Evolutionary conservation across 2,888 invertebrate genomes (phyloP).

Genomic region (Chrysolina americana): DNA sequence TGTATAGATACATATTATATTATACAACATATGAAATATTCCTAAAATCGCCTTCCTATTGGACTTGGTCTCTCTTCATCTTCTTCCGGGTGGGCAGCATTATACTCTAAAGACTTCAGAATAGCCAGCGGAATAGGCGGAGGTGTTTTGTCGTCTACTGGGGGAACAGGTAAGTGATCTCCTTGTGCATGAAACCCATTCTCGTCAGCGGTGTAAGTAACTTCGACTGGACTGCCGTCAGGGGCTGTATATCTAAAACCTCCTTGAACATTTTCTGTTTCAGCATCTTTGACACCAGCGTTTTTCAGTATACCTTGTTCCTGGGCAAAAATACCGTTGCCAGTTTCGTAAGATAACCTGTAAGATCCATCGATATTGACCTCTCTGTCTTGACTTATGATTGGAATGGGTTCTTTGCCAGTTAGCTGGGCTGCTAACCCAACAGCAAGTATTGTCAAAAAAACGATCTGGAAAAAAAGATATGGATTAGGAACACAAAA

Average conservation of each 20-base stretch:
- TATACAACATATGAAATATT: conserved; percentile 15
- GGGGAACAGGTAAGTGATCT: conserved; percentile 71
- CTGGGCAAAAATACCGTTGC: conserved; percentile 74
- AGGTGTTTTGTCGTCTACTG: conserved; percentile 80
- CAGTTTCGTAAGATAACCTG: conserved; percentile 76
- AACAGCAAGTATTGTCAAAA: conserved; percentile 51
- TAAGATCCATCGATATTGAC: conserved; percentile 80
- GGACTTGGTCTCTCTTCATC: conserved; percentile 25
- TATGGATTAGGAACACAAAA: background rate
- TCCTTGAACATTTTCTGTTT: conserved; percentile 71
- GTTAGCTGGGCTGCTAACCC: conserved; percentile 60
- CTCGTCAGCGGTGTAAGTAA: conserved; percentile 74
- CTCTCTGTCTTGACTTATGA: conserved; percentile 78
- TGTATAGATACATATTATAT: conserved; percentile 24
- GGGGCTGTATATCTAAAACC: conserved; percentile 74
- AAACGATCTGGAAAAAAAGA: conserved; percentile 39
- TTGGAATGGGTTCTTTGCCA: conserved; percentile 76
- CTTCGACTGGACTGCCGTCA: conserved; percentile 73
- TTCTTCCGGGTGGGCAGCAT: conserved; percentile 45
- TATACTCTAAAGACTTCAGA: conserved; percentile 75
- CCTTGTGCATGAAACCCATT: conserved; percentile 73
- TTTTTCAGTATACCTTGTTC: conserved; percentile 75
- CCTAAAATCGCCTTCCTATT: conserved; percentile 21
- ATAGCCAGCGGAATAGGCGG: conserved; percentile 81
- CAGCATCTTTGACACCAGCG: conserved; percentile 70